Evolutionary conservation across 37 sponge, comb jelly and placozoan genomes (phyloP), one percentile per base, ranked within the genome.

Genomic region (Haliclona indistincta): DNA sequence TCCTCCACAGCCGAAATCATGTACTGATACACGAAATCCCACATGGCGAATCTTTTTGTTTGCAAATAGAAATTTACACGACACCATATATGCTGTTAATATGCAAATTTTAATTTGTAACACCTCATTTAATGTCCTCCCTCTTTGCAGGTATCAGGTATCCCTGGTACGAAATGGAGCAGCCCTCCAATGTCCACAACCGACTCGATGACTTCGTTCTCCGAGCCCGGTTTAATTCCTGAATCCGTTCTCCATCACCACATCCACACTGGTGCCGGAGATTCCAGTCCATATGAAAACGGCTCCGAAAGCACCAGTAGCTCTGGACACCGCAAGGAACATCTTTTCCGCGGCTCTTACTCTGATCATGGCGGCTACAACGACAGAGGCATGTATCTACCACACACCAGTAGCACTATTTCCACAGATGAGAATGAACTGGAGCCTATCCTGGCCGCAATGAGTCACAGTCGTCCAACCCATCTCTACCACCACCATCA

Each of bases 161-260:
- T 40, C 25, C 69, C 75, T 37, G 52, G 70, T 28, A 75, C 84
- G 10, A 74, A 82, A 10, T 83, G 84, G 84, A 58, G 63, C 20
- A 83, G 76, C 42, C 76, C 76, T 26, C 76, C 61, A 15, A 62
- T 51, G 33, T 71, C 71, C n/a, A 36, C 45, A 62, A 26, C n/a
- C 22, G 60, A 58, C 13, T n/a, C 60, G n/a, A 26, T 58, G 11
- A 6, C 60, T 25, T 25, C 26, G 6, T 58, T 25, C 25, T 26
- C 60, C 11, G 60, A 58, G 26, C 25, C 60, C n/a, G 6, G n/a
- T n/a, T 8, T 58, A 11, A 8, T 26, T 25, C 6, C 25, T 25
- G 60, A 20, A 8, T 26, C 6, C 7, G 28, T 58, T n/a, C 60
- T 6, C 11, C 13, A 26, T 8, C 60, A 58, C 28, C 6, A 20